Conservation (phyloP, 2,113 vertebrate genomes). For the Butorides virescens region DNA sequence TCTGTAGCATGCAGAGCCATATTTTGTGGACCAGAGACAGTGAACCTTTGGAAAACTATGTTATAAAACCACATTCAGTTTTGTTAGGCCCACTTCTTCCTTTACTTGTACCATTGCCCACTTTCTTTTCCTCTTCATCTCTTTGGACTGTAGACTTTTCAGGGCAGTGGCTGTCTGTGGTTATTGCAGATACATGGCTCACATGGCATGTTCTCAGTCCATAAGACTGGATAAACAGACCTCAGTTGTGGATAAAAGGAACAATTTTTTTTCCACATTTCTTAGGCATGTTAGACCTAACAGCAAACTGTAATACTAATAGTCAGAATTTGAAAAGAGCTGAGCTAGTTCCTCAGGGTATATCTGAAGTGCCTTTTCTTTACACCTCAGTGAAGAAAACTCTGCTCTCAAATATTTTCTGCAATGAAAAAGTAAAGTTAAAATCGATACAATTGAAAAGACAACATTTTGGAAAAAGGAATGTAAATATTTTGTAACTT, state of each 20-base stretch:
- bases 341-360: background rate
- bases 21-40: background rate
- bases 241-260: background rate
- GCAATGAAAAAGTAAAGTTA: background rate
- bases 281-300: background rate
- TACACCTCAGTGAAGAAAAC: background rate
- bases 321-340: background rate
- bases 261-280: background rate
- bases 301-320: background rate
- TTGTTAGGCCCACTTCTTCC: background rate
- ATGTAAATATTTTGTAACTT: background rate
- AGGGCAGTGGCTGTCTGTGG: background rate
- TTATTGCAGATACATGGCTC: background rate
- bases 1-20: rapidly evolving
- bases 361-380: background rate
- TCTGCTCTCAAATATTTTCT: background rate
- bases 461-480: background rate
- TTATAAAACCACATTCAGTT: background rate
- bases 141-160: background rate
- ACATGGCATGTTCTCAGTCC: background rate
- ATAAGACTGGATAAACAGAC: background rate
- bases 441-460: background rate
- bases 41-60: background rate
- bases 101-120: background rate
- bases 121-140: background rate